Percentiles rank a stretch among this genome's conserved stretches.
Conservation (phyloP, 30 jellyfish, hydroid and myxozoan genomes). For the Hydractinia symbiolongicarpus region DNA sequence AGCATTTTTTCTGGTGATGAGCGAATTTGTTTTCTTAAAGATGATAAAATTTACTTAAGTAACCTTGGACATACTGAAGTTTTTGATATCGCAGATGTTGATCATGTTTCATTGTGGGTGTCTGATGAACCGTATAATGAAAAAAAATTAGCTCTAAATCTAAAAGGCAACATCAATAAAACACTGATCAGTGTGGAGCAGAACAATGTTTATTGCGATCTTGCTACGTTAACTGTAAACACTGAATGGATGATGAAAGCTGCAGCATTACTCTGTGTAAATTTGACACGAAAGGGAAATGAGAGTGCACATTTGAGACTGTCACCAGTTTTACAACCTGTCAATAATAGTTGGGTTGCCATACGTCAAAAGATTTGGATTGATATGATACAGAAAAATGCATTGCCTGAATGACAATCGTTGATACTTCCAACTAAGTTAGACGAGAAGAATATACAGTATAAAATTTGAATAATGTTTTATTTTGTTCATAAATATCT, state of each 20-base stretch:
- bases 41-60: not conserved
- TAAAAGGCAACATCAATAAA: conserved; percentile 9
- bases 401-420: not conserved
- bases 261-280: conserved; percentile 64
- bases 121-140: conserved; percentile 80
- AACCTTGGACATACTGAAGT: conserved; percentile 22
- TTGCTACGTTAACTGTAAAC: conserved; percentile 58
- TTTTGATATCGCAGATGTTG: conserved; percentile 19
- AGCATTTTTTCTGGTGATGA: conserved; percentile 13
- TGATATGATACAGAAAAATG: conserved; percentile 15
- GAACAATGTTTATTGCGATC: conserved; percentile 48
- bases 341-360: conserved; percentile 20
- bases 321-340: conserved; percentile 30
- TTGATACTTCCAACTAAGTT: not conserved
- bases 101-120: conserved; percentile 27
- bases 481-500: not conserved
- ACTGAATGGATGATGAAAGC: conserved; percentile 86
- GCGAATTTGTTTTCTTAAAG: conserved; percentile 3
- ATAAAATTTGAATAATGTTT: not conserved
- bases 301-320: conserved; percentile 29
- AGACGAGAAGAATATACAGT: not conserved
- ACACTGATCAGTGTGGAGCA: conserved; percentile 9
- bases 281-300: conserved; percentile 42
- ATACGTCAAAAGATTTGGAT: conserved; percentile 21
- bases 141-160: conserved; percentile 25